Evolutionary conservation across 2,113 vertebrate species (phyloP).

Genomic region (Mobula hypostoma): DNA sequence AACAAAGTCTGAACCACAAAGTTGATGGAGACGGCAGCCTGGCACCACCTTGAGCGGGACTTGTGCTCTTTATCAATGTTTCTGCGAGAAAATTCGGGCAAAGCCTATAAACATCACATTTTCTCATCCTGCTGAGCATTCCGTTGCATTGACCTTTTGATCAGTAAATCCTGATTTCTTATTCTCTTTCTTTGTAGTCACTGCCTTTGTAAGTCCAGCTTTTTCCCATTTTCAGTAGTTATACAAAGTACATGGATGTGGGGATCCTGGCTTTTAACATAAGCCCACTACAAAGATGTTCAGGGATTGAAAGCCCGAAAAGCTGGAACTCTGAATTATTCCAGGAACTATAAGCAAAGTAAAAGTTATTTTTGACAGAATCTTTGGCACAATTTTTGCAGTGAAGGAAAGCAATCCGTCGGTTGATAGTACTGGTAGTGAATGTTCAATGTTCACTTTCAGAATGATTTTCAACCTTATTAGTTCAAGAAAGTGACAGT

Average conservation of each 20-base stretch:
- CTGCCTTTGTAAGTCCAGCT: background rate
- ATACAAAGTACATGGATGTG: background rate
- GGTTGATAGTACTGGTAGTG: too few species aligned
- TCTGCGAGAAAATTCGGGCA: background rate
- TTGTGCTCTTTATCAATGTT: background rate
- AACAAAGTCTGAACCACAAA: too few species aligned
- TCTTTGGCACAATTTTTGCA: too few species aligned
- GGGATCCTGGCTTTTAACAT: background rate
- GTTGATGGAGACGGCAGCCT: too few species aligned
- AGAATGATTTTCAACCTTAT: too few species aligned
- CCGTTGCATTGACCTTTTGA: background rate
- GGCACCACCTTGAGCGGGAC: too few species aligned
- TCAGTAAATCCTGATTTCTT: background rate
- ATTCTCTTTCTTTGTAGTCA: background rate
- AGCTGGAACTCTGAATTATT: background rate
- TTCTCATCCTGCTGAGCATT: background rate
- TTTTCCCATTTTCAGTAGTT: background rate
- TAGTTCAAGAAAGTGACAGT: too few species aligned
- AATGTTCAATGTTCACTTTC: too few species aligned
- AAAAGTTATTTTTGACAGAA: background rate
- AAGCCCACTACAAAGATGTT: background rate
- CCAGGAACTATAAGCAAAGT: background rate
- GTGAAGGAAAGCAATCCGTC: too few species aligned
- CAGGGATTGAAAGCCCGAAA: background rate
- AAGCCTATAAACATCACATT: background rate